These are phyloP conservation scores for Melanotaenia trifasciata DNA, from an alignment of 2,797 vertebrate genomes.

Conservation along the genomic window DNA sequence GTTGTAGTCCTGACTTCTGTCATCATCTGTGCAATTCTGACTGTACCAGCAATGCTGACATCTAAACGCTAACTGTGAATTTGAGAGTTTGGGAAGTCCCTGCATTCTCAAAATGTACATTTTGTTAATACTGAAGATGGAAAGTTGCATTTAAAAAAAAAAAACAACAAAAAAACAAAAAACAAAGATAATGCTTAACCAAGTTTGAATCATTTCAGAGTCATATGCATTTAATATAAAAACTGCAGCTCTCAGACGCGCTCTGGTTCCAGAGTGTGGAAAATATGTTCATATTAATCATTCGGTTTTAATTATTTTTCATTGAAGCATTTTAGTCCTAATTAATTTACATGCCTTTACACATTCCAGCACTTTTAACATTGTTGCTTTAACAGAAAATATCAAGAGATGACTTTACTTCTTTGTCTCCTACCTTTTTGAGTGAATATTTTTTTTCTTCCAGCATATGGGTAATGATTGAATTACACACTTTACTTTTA, in stretches of 20 bases:
- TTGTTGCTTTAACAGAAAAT: slow-evolving; percentile 31
- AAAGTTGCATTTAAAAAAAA: slow-evolving; percentile 60
- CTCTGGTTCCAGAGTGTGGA: slow-evolving; percentile 57
- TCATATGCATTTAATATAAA: slow-evolving; percentile 49
- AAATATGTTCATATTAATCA: slow-evolving; percentile 57
- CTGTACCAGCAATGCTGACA: slow-evolving; percentile 75
- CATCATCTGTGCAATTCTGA: slow-evolving; percentile 61
- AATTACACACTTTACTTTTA: slow-evolving; percentile 68
- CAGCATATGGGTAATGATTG: slow-evolving; percentile 49
- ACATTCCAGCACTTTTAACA: slow-evolving; percentile 45
- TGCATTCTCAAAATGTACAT: slow-evolving; percentile 76
- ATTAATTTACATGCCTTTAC: slow-evolving; percentile 47
- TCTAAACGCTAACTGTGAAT: slow-evolving; percentile 84
- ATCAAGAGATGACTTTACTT: slow-evolving; percentile 48
- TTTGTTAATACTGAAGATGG: slow-evolving; percentile 77
- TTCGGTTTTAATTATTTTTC: slow-evolving; percentile 54
- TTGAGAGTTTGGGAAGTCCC: slow-evolving; percentile 56
- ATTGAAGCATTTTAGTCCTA: slow-evolving; percentile 41
- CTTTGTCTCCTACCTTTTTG: slow-evolving; percentile 26
- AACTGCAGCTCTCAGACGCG: slow-evolving; percentile 57
- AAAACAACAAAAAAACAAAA: not conserved
- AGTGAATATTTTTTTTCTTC: slow-evolving; percentile 13
- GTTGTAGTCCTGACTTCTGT: slow-evolving; percentile 41
- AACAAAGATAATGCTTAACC: slow-evolving; percentile 46
- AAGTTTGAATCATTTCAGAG: slow-evolving; percentile 58